Base-by-base conservation (phyloP, 2,797 vertebrate genomes). In the Antennarius maculatus region DNA sequence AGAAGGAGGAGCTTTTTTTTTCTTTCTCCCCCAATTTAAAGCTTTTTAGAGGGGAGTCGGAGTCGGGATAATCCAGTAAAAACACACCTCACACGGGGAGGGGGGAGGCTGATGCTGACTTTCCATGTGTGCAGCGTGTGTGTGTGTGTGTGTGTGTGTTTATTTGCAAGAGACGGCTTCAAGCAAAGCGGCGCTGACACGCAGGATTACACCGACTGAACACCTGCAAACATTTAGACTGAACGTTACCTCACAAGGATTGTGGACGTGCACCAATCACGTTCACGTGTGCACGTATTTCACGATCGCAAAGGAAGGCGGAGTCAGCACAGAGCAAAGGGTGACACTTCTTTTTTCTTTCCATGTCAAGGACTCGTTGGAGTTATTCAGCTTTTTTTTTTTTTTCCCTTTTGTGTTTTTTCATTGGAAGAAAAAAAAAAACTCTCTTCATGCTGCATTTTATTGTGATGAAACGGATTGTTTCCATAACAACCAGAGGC, bases 11-110 rank as follows among this genome's bases (percentile, higher is more conserved):
- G 66, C 58, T 0, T 63, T 39, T 10, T 39, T 39, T 39, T 39
- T 23, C 23, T 23, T 23, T 23, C 23, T 73, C 59, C 6, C 54
- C 54, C 45, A 78, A 77, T 16, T 79, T 77, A 69, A 77, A 69
- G 81, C 71, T 61, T 73, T 77, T 68, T 43, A 71, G 68, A 63
- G 66, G 68, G n/a, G 45, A 85, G 79, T 74, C 74, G 69, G 67
- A 71, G 76, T 71, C 4, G 46, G 77, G 79, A 83, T 89, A 80
- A 88, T 90, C 82, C 69, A 29, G 69, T 67, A 39, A 63, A 76
- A 77, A 77, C 70, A 75, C n/a, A 54, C 39, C 69, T 74, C 77
- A 58, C 41, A 41, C 74, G 23, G 56, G 15, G 31, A 63, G 53
- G 13, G 3, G 23, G 54, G 18, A 46, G 69, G 61, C 61, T 52